A percentile compares a stretch with the other conserved stretches of the same genome.
phyloP scores from a whole-genome alignment of 2,113 vertebrate species.

The Xiphophorus maculatus region DNA sequence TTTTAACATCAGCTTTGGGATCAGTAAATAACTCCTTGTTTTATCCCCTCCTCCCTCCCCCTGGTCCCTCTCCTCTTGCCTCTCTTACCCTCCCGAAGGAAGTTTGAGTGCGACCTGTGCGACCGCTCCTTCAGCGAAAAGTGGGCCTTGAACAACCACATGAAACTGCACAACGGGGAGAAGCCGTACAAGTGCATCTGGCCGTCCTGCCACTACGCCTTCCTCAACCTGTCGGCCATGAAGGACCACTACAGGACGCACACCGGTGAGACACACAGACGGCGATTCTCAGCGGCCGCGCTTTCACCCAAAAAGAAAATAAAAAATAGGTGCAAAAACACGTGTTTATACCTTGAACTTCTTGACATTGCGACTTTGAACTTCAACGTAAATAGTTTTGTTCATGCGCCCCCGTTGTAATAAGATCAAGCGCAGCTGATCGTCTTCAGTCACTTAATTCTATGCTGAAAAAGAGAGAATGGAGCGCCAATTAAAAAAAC shows the following conservation, averaged over 20 bases:
- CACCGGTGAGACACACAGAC: slow-evolving; percentile 85
- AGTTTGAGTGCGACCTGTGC: slow-evolving; percentile 94
- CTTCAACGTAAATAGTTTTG: too few species aligned
- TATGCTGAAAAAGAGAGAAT: too few species aligned
- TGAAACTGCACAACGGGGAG: slow-evolving; percentile 97
- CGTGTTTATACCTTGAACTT: neutral
- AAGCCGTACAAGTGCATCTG: slow-evolving; percentile 96
- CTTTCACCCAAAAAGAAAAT: too few species aligned
- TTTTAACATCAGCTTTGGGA: slow-evolving; percentile 62
- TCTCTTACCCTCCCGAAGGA: slow-evolving; percentile 81
- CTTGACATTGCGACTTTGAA: neutral
- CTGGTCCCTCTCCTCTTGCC: slow-evolving; percentile 15
- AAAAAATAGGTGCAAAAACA: neutral
- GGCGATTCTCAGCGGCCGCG: neutral
- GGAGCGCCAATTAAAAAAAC: too few species aligned
- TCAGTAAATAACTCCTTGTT: slow-evolving; percentile 66
- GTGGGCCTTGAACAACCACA: slow-evolving; percentile 99
- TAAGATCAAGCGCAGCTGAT: too few species aligned
- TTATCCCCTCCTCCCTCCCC: slow-evolving; percentile 14
- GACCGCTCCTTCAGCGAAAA: slow-evolving; percentile 97
- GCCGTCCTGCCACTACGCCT: slow-evolving; percentile 97
- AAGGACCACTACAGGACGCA: slow-evolving; percentile 98
- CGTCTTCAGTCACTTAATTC: too few species aligned
- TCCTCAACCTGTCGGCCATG: slow-evolving; percentile 96
- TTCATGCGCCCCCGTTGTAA: too few species aligned